Conservation (phyloP, 2,797 vertebrate species). For the Holocentrus rufus region DNA sequence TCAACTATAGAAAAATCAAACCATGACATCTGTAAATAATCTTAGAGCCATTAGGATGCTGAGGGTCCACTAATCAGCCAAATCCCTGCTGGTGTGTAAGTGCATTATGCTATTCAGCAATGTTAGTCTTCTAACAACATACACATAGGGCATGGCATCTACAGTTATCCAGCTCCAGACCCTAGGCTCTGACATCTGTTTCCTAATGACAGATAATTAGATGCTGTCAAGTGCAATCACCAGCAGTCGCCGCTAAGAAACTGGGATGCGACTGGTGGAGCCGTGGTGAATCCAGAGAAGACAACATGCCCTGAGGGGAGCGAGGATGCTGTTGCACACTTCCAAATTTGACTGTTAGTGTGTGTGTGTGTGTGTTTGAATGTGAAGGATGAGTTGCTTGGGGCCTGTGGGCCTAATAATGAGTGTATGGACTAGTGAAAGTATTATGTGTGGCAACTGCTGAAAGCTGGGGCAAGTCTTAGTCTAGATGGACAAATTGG, state of each 20-base stretch:
- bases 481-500: not conserved
- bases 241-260: constrained; percentile 84
- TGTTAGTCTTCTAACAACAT: constrained; percentile 52
- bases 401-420: not conserved
- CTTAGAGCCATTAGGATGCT: constrained; percentile 38
- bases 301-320: constrained; percentile 10
- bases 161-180: constrained; percentile 75
- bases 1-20: constrained; percentile 36
- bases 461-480: constrained; percentile 1
- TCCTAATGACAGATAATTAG: constrained; percentile 95
- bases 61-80: constrained; percentile 44
- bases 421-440: constrained; percentile 3
- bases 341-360: constrained; percentile 31
- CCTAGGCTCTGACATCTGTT: constrained; percentile 89
- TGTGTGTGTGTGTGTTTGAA: not conserved
- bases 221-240: constrained; percentile 91
- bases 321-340: constrained; percentile 5
- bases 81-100: constrained; percentile 54
- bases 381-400: constrained; percentile 5
- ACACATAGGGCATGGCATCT: constrained; percentile 62
- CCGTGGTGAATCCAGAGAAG: constrained; percentile 48
- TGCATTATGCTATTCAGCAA: constrained; percentile 50
- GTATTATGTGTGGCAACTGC: not conserved
- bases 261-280: constrained; percentile 48
- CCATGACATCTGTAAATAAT: constrained; percentile 28